phyloP scores from a whole-genome alignment of 2,797 vertebrate genomes.

The Clarias laeviceps region DNA sequence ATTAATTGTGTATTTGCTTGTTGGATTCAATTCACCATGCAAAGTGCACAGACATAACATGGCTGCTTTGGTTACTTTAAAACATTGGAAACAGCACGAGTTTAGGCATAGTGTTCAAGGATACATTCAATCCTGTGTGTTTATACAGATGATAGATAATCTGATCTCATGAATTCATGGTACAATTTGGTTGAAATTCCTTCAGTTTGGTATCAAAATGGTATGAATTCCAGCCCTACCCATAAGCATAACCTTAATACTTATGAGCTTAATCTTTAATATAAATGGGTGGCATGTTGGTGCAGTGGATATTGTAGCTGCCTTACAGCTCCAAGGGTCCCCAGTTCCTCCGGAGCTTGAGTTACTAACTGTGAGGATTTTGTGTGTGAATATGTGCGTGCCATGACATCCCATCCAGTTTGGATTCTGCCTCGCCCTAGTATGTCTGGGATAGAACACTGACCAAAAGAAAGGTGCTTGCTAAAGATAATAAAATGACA shows the following conservation, averaged over 20 bases:
- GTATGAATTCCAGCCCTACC: neutral
- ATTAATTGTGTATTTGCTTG: neutral
- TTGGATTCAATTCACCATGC: neutral
- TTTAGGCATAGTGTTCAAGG: neutral
- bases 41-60: neutral
- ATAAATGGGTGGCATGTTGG: neutral
- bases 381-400: neutral
- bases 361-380: neutral
- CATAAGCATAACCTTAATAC: neutral
- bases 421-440: neutral
- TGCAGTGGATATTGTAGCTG: neutral
- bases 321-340: neutral
- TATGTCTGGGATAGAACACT: neutral
- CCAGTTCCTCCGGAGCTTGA: neutral
- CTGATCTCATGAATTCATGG: neutral
- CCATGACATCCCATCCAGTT: neutral
- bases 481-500: neutral
- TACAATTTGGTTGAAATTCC: neutral
- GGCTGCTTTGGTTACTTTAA: slow-evolving; percentile 2
- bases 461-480: neutral
- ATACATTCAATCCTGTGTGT: neutral
- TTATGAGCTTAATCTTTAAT: neutral
- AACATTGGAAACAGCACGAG: neutral
- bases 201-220: neutral
- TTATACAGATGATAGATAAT: neutral